These are phyloP conservation scores for Gymnosoma rotundatum DNA, from an alignment of 2,888 invertebrate genomes.

Conservation along the genomic window DNA sequence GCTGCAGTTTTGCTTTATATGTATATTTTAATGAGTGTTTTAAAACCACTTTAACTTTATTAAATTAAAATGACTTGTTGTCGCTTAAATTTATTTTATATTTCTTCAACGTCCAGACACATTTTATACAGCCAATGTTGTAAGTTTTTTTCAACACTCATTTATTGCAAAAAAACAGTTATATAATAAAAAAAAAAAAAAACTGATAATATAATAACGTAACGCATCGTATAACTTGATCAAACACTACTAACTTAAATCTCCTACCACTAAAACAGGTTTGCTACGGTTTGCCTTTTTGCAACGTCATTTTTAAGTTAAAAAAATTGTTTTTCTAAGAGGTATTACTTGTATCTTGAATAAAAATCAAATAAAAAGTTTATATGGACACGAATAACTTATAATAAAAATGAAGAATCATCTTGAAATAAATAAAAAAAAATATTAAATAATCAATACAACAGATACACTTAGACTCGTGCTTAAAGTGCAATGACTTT, in stretches of 20 bases:
- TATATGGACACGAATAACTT: not conserved
- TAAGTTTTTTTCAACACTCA: constrained; percentile 46
- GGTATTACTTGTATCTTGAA: constrained; percentile 1
- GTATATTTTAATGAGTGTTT: constrained; percentile 23
- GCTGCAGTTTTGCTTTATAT: not conserved
- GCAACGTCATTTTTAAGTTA: constrained; percentile 40
- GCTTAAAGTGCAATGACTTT: constrained; percentile 65
- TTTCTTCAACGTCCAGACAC: constrained; percentile 50
- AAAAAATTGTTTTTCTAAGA: constrained; percentile 21
- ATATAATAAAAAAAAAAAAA: constrained; percentile 54
- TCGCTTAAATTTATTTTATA: constrained; percentile 21
- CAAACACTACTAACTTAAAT: constrained; percentile 62
- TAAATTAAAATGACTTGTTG: constrained; percentile 35
- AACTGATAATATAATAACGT: constrained; percentile 1
- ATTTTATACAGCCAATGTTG: constrained; percentile 19
- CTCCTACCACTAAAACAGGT: constrained; percentile 61
- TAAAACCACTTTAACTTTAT: constrained; percentile 37
- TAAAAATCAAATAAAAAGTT: not conserved
- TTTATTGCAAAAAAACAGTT: constrained; percentile 55
- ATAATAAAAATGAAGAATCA: constrained; percentile 2
- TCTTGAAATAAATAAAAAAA: constrained; percentile 38
- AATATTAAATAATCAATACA: constrained; percentile 59
- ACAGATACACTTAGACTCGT: constrained; percentile 57
- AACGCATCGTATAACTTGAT: constrained; percentile 42
- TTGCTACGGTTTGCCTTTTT: constrained; percentile 46